Base-by-base conservation (phyloP, 2,888 invertebrate genomes). In the Agonopterix alstromeriana region DNA sequence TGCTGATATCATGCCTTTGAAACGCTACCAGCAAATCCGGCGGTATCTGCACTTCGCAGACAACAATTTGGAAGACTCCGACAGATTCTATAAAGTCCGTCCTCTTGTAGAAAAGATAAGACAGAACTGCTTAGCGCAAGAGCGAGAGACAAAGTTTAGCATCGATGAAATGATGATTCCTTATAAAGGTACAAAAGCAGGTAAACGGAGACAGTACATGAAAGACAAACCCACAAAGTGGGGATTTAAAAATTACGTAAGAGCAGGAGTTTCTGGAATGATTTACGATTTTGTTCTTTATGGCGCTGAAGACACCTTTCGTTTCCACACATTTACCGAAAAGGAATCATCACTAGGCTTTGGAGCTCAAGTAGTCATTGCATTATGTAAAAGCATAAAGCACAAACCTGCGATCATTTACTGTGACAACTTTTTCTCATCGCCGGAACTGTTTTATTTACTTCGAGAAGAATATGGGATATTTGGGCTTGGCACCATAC, bases 151-250 rank as follows among this genome's bases (percentile, higher is more conserved):
- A 0, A 50, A 42, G 27, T 69, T 52, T 48, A 58, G 61, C 35
- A 61, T 76, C 1, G 69, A 73, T 41, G 71, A 77, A 49, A 69
- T 68, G 66, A 72, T 72, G 62, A 58, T 74, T 4, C 54, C 67
- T 0, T 74, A 73, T 41, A 73, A 76, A 58, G 71, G 69, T 0
- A 58, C 41, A 1, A 72, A 62, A 53, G 70, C 72, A 1, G 73
- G 69, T 0, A 63, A 51, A 7, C 48, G 68, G 10, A 48, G 55
- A 1, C 73, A 77, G 42, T 77, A 73, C 43, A 66, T 68, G 42
- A 63, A 63, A 45, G 62, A 67, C 3, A 77, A 73, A 48, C 72
- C 72, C 0, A 60, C 53, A 8, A 71, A 73, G 48, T 75, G 69
- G 69, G 73, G 74, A 1, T 67, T 68, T 36, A 74, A 76, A 58